A percentile compares a stretch with the other conserved stretches of the same genome.
These are phyloP conservation scores for Caenorhabditis angaria DNA, from an alignment of 2,888 invertebrate genomes.

Conservation along the genomic window DNA sequence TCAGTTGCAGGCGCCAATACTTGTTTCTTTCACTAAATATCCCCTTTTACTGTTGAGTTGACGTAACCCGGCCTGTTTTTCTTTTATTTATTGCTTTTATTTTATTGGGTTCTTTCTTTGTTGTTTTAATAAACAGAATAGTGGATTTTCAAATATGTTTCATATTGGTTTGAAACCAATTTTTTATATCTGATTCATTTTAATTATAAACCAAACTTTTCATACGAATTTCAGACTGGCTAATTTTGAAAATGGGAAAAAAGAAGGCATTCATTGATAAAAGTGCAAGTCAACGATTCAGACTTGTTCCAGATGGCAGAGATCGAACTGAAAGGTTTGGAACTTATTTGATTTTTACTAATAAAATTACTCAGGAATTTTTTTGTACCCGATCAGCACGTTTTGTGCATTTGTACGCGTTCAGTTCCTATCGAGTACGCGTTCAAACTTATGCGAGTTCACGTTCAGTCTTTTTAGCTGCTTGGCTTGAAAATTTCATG, in stretches of 20 bases:
- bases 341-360: constrained; percentile 1
- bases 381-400: no score
- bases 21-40: constrained; percentile 16
- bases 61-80: constrained; percentile 3
- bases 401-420: no score
- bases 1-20: constrained; percentile 40
- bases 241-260: constrained; percentile 42
- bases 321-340: constrained; percentile 27
- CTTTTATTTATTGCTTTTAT: constrained; percentile 21
- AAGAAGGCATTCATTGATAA: constrained; percentile 82
- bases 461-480: no score
- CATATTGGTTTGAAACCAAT: constrained; percentile 12
- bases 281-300: constrained; percentile 89
- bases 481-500: no score
- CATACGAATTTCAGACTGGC: background rate
- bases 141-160: constrained; percentile 10
- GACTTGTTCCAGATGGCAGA: constrained; percentile 81
- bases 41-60: constrained; percentile 8
- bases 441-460: no score
- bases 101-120: constrained; percentile 11
- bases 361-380: no score
- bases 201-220: background rate
- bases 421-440: no score
- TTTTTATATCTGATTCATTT: constrained; percentile 5
- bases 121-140: background rate